These are phyloP conservation scores for Strigamia maritima DNA, from an alignment of 2,888 invertebrate species.

Conservation along the genomic window DNA sequence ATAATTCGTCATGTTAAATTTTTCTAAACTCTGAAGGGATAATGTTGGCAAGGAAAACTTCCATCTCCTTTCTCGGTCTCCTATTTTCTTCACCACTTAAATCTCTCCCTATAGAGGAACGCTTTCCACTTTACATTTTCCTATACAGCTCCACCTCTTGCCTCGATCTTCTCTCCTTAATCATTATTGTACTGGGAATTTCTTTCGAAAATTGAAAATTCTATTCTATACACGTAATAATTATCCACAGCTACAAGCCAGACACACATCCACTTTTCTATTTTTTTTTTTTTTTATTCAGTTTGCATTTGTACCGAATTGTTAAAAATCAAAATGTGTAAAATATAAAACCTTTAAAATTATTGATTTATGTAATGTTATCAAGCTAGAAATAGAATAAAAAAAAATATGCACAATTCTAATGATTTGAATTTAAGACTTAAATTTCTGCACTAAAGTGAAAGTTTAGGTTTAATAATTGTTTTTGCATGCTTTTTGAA, in stretches of 20 bases:
- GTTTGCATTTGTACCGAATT: no score
- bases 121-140: background rate
- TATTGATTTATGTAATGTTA: no score
- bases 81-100: constrained; percentile 1
- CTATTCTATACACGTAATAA: background rate
- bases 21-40: background rate
- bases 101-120: background rate
- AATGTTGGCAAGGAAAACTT: background rate
- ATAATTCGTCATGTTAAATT: background rate
- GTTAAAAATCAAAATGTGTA: no score
- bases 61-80: background rate
- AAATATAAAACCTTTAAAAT: no score
- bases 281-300: no score
- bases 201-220: background rate
- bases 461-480: no score
- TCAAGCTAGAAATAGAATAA: no score
- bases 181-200: background rate
- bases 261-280: background rate
- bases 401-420: no score
- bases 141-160: no score
- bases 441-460: no score
- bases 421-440: no score
- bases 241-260: background rate
- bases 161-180: background rate
- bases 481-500: no score